phyloP scores from a whole-genome alignment of 2,888 invertebrate genomes.

The Agrilus mali region DNA sequence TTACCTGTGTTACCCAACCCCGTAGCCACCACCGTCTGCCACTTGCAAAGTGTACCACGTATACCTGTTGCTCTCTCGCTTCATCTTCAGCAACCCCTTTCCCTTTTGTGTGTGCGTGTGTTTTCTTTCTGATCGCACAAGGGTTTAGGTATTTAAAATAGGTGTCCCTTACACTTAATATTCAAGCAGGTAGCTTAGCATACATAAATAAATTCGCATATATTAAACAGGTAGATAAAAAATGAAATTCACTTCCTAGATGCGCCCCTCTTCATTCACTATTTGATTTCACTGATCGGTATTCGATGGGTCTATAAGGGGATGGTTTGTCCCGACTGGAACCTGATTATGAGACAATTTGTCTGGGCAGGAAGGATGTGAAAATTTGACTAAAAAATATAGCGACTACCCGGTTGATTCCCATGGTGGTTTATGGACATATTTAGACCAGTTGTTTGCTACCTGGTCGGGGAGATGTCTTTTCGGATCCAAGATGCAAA shows the following conservation, averaged over 20 bases:
- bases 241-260: conserved; percentile 24
- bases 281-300: conserved; percentile 14
- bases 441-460: conserved; percentile 13
- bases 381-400: conserved; percentile 14
- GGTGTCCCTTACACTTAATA: conserved; percentile 38
- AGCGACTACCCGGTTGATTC: conserved; percentile 13
- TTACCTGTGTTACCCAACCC: too few species aligned
- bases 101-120: conserved; percentile 9
- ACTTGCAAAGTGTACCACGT: too few species aligned
- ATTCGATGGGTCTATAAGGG: conserved; percentile 1
- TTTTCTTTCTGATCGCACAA: conserved; percentile 5
- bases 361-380: conserved; percentile 18
- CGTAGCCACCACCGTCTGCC: too few species aligned
- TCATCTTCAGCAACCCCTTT: conserved; percentile 4
- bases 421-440: conserved; percentile 13
- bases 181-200: conserved; percentile 36
- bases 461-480: conserved; percentile 21
- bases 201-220: conserved; percentile 30
- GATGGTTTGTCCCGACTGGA: conserved; percentile 8
- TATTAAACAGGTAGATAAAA: conserved; percentile 36
- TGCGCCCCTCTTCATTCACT: conserved; percentile 15
- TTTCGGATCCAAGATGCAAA: conserved; percentile 33
- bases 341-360: conserved; percentile 15
- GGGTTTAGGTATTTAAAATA: conserved; percentile 29
- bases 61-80: too few species aligned